A percentile compares a stretch with the other conserved stretches of the same genome.
phyloP scores from a whole-genome alignment of 2,797 vertebrate species.

The Myripristis murdjan region DNA sequence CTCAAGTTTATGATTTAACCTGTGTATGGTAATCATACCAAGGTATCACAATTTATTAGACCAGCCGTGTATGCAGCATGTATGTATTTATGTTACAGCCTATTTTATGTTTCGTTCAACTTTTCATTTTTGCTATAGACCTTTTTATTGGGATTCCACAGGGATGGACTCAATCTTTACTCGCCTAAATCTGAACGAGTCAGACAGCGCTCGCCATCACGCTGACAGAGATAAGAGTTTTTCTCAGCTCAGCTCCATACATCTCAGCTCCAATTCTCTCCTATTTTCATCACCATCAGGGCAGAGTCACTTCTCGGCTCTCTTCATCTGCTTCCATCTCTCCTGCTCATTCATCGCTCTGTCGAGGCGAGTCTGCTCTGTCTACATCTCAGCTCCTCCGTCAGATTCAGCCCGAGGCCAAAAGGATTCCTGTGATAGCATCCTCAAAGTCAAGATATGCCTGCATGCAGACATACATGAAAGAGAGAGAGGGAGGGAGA shows the following conservation, averaged over 20 bases:
- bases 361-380: slow-evolving; percentile 44
- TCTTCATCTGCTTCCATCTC: slow-evolving; percentile 64
- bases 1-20: too few relatives aligned
- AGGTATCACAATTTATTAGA: too few relatives aligned
- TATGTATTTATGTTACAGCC: not conserved
- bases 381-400: slow-evolving; percentile 49
- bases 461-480: slow-evolving; percentile 45
- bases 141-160: not conserved
- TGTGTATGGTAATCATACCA: too few relatives aligned
- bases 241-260: slow-evolving; percentile 12
- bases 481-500: slow-evolving; percentile 22
- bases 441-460: slow-evolving; percentile 57
- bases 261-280: slow-evolving; percentile 41
- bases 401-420: slow-evolving; percentile 58
- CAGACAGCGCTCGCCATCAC: slow-evolving; percentile 6
- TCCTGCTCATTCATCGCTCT: slow-evolving; percentile 47
- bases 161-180: not conserved
- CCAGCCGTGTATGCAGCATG: too few relatives aligned
- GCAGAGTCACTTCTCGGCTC: slow-evolving; percentile 49
- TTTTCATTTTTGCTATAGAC: slow-evolving; percentile 3
- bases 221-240: slow-evolving; percentile 46
- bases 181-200: slow-evolving; percentile 1
- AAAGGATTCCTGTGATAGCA: slow-evolving; percentile 58
- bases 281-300: slow-evolving; percentile 57
- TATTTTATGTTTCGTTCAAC: slow-evolving; percentile 4